Conservation (phyloP, 2,113 vertebrate genomes). For the Rhombomys opimus region DNA sequence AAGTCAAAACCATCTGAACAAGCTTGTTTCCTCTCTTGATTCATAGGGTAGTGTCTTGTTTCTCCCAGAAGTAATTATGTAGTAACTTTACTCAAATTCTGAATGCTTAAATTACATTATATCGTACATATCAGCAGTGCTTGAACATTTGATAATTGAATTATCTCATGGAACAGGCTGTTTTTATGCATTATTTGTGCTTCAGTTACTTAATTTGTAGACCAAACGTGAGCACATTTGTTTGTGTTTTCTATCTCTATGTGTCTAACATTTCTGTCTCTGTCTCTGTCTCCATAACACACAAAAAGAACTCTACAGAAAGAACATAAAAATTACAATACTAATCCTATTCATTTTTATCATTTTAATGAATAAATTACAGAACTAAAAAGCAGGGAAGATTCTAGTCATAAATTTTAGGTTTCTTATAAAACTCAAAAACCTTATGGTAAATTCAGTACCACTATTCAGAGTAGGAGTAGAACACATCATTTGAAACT, state of each 20-base stretch:
- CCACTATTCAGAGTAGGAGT: background rate
- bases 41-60: background rate
- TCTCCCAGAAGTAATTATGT: background rate
- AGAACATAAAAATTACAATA: too few species aligned
- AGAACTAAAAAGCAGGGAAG: background rate
- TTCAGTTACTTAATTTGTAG: background rate
- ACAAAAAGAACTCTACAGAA: background rate
- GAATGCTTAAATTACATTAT: background rate
- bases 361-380: background rate
- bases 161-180: background rate
- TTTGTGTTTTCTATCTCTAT: background rate
- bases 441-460: background rate
- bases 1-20: background rate
- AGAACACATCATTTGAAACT: background rate
- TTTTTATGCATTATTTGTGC: background rate
- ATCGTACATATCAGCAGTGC: background rate
- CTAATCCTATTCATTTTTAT: background rate
- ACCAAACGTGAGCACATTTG: background rate
- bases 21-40: background rate
- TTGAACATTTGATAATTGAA: background rate
- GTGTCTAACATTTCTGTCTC: background rate
- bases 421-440: background rate
- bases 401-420: background rate
- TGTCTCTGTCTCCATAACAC: background rate
- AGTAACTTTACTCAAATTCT: background rate